These are phyloP conservation scores for Xylocampa areola DNA, from an alignment of 2,888 invertebrate species.

Conservation along the genomic window DNA sequence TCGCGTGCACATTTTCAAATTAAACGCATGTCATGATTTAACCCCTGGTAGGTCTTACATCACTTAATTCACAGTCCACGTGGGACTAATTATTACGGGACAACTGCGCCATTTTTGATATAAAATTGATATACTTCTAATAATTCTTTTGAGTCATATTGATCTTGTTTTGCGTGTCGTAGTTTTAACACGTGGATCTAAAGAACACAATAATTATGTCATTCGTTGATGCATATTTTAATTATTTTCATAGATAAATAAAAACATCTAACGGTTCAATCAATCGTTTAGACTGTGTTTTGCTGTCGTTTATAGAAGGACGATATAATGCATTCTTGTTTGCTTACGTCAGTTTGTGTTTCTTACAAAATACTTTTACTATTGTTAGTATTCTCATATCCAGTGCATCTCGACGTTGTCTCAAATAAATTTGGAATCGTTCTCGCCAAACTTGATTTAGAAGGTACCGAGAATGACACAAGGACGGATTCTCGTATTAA, in stretches of 20 bases:
- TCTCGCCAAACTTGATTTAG: background rate
- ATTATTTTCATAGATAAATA: slow-evolving; percentile 32
- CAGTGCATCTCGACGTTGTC: slow-evolving; percentile 13
- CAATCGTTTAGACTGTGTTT: slow-evolving; percentile 24
- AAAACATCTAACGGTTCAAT: slow-evolving; percentile 21
- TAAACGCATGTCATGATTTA: slow-evolving; percentile 31
- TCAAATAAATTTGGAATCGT: slow-evolving; percentile 2
- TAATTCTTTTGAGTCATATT: slow-evolving; percentile 33
- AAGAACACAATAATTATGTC: slow-evolving; percentile 17
- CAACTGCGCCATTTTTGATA: slow-evolving; percentile 46
- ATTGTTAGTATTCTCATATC: slow-evolving; percentile 13
- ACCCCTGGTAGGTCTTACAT: slow-evolving; percentile 33
- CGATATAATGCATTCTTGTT: slow-evolving; percentile 27
- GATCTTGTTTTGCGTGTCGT: slow-evolving; percentile 3
- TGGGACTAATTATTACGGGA: slow-evolving; percentile 21
- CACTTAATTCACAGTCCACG: slow-evolving; percentile 50
- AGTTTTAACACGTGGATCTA: slow-evolving; percentile 22
- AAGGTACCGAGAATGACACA: slow-evolving; percentile 6
- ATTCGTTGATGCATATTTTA: slow-evolving; percentile 32
- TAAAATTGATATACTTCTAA: slow-evolving; percentile 26
- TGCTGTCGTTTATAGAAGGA: slow-evolving; percentile 27
- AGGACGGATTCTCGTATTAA: background rate
- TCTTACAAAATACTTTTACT: slow-evolving; percentile 19
- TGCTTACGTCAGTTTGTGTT: slow-evolving; percentile 7
- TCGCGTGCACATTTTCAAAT: slow-evolving; percentile 19